These are phyloP conservation scores for Pyrocephalus nanus DNA, from an alignment of 2,797 vertebrate species.

Conservation along the genomic window DNA sequence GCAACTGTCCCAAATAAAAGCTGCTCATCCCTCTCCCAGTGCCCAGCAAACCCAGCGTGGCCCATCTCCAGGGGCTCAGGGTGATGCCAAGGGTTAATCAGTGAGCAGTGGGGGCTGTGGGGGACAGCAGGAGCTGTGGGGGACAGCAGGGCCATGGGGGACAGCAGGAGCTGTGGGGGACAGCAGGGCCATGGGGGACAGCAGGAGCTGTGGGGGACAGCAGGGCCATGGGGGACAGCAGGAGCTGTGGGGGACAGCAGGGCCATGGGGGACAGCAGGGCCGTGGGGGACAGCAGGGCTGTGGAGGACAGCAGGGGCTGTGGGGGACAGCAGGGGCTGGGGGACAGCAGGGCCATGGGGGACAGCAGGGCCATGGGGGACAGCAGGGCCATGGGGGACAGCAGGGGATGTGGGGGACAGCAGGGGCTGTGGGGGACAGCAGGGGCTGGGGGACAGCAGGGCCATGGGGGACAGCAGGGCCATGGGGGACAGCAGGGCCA, in stretches of 20 bases:
- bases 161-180: background rate
- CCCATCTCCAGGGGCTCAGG: background rate
- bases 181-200: background rate
- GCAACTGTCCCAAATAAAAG: background rate
- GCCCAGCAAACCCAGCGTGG: background rate
- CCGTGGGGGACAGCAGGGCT: background rate
- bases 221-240: background rate
- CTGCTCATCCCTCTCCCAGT: background rate
- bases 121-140: background rate
- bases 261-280: background rate
- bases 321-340: background rate
- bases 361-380: background rate
- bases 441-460: background rate
- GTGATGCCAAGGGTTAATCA: background rate
- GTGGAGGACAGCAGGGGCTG: background rate
- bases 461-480: background rate
- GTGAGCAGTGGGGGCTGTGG: background rate
- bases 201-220: no score
- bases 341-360: background rate
- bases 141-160: background rate
- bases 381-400: background rate
- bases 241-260: background rate
- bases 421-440: background rate
- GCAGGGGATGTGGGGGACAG: background rate
- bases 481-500: background rate